phyloP scores from a whole-genome alignment of 2,888 invertebrate genomes.

The Ditylenchus weischeri region DNA sequence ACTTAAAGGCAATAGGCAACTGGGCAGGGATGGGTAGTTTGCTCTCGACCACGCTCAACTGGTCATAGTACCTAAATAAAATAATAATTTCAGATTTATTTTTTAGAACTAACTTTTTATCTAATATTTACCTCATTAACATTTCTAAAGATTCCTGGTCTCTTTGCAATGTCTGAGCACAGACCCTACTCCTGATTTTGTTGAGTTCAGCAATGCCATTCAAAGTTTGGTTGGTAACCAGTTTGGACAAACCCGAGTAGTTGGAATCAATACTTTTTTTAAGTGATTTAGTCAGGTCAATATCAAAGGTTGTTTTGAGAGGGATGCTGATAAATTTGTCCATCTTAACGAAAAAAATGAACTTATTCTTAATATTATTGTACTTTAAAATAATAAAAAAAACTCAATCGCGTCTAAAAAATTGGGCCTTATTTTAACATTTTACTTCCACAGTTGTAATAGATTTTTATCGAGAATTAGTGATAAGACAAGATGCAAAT shows the following conservation, averaged over 20 bases:
- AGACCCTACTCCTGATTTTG: neutral
- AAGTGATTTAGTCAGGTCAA: conserved; percentile 1
- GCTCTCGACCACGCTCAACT: conserved; percentile 81
- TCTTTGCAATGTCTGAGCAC: neutral
- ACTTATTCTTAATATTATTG: no score
- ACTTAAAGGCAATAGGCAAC: conserved; percentile 84
- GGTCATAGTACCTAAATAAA: conserved; percentile 69
- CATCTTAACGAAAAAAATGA: neutral
- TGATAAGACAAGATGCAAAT: no score
- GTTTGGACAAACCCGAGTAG: neutral
- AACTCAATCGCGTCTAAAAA: no score
- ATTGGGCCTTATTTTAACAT: no score
- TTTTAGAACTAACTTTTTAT: neutral
- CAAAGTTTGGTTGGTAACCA: conserved; percentile 3
- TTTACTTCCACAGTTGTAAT: no score
- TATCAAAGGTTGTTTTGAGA: conserved; percentile 8
- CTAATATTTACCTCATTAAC: conserved; percentile 3
- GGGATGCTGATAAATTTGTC: conserved; percentile 3
- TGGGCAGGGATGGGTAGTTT: conserved; percentile 88
- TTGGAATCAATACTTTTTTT: conserved; percentile 4
- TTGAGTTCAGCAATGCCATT: conserved; percentile 8
- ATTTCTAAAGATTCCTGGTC: neutral
- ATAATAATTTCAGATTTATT: no score
- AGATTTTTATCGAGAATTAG: no score
- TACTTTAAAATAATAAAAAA: no score